These are phyloP conservation scores for Podocnemis expansa DNA, from an alignment of 2,113 vertebrate species.

Conservation along the genomic window DNA sequence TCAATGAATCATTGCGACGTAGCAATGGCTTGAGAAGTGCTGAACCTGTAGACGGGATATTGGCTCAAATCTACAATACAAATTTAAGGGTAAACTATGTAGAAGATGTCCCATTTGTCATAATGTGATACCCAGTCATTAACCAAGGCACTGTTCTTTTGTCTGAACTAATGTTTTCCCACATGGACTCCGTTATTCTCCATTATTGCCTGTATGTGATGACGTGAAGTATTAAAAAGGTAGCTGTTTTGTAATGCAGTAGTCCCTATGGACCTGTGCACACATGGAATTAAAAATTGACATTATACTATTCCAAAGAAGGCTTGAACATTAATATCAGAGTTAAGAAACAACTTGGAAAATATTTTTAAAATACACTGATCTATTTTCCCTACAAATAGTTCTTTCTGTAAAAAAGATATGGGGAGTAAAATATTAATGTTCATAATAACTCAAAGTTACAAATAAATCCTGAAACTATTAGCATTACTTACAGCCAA, in stretches of 20 bases:
- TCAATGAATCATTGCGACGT: conserved; percentile 78
- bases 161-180: conserved; percentile 57
- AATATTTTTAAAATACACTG: background rate
- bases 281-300: background rate
- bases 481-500: background rate
- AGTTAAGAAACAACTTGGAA: background rate
- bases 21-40: conserved; percentile 79
- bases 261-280: background rate
- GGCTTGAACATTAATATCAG: background rate
- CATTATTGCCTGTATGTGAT: conserved; percentile 68
- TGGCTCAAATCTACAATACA: conserved; percentile 82
- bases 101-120: conserved; percentile 73
- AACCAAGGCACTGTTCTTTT: conserved; percentile 66
- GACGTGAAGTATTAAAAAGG: conserved; percentile 31
- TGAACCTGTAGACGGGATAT: conserved; percentile 78
- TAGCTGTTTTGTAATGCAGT: background rate
- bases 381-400: background rate
- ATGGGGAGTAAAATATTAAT: background rate
- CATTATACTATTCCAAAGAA: background rate
- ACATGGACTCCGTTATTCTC: conserved; percentile 50
- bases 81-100: conserved; percentile 81
- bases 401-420: background rate
- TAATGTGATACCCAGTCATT: conserved; percentile 62
- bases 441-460: background rate
- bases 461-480: background rate